Conservation (phyloP, 2,888 invertebrate genomes). For the Yponomeuta plumbellus region DNA sequence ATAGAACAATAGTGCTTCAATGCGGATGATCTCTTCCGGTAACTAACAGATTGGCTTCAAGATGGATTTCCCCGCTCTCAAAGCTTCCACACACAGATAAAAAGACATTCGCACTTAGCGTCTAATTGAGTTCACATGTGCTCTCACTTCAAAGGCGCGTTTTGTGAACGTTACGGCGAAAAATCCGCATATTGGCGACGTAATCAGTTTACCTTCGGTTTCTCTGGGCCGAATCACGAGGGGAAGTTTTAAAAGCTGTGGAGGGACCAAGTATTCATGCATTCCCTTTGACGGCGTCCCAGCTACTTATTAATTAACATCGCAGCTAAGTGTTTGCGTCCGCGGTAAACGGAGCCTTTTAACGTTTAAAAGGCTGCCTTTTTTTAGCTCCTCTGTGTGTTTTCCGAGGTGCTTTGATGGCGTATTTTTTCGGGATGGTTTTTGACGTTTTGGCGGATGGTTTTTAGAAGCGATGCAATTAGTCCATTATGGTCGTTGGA, state of each 20-base stretch:
- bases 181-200: conserved; percentile 64
- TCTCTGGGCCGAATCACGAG: conserved; percentile 65
- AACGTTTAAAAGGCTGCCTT: conserved; percentile 64
- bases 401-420: conserved; percentile 59
- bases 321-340: conserved; percentile 75
- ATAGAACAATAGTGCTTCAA: background rate
- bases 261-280: conserved; percentile 72
- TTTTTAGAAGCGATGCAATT: conserved; percentile 56
- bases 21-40: background rate
- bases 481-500: conserved; percentile 39
- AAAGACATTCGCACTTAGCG: background rate
- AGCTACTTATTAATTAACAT: conserved; percentile 75
- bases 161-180: conserved; percentile 38
- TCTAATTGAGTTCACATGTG: conserved; percentile 9
- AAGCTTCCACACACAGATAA: conserved; percentile 3
- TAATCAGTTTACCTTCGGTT: conserved; percentile 72
- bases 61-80: background rate
- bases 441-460: conserved; percentile 55
- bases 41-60: background rate
- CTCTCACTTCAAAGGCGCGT: conserved; percentile 8
- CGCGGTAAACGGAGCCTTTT: conserved; percentile 74
- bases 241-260: conserved; percentile 71
- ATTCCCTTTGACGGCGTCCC: conserved; percentile 74
- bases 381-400: conserved; percentile 27
- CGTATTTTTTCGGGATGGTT: conserved; percentile 47